Conservation (phyloP, 2,797 vertebrate genomes). For the Gambusia yucatana region DNA sequence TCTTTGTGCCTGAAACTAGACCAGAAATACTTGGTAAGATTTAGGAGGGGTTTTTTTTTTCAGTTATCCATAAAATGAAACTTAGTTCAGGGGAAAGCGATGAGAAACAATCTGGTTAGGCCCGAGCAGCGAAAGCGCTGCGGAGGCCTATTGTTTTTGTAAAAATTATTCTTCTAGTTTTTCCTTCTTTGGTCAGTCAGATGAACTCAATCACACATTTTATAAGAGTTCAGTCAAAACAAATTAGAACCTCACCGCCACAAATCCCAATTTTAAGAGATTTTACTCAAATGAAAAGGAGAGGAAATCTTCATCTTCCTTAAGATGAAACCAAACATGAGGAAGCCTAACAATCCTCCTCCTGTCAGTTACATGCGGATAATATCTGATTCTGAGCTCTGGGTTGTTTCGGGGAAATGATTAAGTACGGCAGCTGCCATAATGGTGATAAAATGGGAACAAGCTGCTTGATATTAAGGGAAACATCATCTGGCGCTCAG, state of each 20-base stretch:
- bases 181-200: neutral
- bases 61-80: neutral
- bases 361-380: neutral
- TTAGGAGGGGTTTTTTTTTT: no score
- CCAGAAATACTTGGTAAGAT: no score
- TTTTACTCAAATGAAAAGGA: neutral
- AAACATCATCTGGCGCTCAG: slow-evolving; percentile 59
- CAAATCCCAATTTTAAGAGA: neutral
- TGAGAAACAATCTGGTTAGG: neutral
- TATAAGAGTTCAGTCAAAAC: neutral
- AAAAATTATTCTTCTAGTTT: no score
- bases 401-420: slow-evolving; percentile 17
- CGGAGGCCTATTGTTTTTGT: no score
- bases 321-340: neutral
- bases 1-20: no score
- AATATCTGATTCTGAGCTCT: neutral
- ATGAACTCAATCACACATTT: neutral
- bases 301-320: neutral
- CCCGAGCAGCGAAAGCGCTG: no score
- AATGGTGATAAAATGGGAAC: slow-evolving; percentile 34
- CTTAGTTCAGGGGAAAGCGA: neutral
- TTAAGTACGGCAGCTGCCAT: slow-evolving; percentile 14
- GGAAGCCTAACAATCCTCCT: neutral
- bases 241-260: neutral
- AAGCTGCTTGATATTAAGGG: slow-evolving; percentile 41